Evolutionary conservation across 2,888 invertebrate genomes (phyloP).

Genomic region (Apodemia mormo): DNA sequence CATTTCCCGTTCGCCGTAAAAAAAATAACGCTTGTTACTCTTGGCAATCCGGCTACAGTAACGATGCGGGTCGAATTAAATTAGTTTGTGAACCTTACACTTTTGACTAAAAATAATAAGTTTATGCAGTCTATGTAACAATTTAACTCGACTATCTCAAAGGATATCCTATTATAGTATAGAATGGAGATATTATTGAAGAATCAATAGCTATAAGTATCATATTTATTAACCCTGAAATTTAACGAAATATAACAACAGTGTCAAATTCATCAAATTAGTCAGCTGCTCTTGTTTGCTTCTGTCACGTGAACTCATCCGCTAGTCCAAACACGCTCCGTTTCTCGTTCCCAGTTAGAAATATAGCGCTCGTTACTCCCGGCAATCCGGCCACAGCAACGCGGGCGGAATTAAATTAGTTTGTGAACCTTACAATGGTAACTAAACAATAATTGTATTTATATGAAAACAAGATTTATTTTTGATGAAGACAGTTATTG

Average conservation of each 20-base stretch:
- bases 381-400: constrained; percentile 5
- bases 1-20: not conserved
- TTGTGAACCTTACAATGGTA: not conserved
- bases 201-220: too few relatives aligned
- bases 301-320: constrained; percentile 7
- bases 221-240: too few relatives aligned
- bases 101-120: not conserved
- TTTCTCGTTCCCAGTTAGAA: constrained; percentile 3
- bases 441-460: not conserved
- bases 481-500: too few relatives aligned
- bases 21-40: constrained; percentile 8
- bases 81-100: not conserved
- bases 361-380: constrained; percentile 10
- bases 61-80: not conserved
- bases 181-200: too few relatives aligned
- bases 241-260: too few relatives aligned
- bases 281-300: not conserved
- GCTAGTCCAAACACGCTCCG: constrained; percentile 15
- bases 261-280: not conserved
- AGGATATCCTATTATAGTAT: too few relatives aligned
- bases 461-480: too few relatives aligned
- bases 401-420: not conserved
- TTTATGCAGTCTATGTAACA: too few relatives aligned
- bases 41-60: constrained; percentile 7
- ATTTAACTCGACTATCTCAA: too few relatives aligned